Evolutionary conservation across 2,888 invertebrate genomes (phyloP).

Genomic region (Rhyacophila evoluta): DNA sequence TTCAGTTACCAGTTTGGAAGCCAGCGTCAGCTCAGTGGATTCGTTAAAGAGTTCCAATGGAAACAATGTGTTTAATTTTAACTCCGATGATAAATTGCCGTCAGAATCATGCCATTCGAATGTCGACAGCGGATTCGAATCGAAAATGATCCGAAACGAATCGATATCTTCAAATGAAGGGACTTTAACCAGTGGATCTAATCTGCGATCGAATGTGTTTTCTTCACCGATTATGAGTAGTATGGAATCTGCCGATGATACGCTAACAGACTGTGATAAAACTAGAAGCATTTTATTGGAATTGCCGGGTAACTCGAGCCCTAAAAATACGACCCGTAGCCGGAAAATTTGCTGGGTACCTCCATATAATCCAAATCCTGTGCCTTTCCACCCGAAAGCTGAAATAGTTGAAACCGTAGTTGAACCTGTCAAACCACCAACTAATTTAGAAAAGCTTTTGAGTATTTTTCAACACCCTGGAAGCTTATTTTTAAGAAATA

Average conservation of each 20-base stretch:
- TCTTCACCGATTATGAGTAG: conserved; percentile 54
- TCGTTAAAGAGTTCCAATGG: conserved; percentile 60
- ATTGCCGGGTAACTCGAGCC: conserved; percentile 63
- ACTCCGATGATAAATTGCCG: conserved; percentile 62
- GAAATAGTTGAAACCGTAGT: conserved; percentile 59
- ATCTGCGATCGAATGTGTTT: conserved; percentile 57
- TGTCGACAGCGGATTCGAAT: conserved; percentile 68
- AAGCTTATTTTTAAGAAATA: conserved; percentile 70
- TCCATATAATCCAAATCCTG: conserved; percentile 60
- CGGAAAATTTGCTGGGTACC: conserved; percentile 75
- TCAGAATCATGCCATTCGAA: conserved; percentile 59
- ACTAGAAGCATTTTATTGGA: conserved; percentile 65
- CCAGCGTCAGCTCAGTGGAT: conserved; percentile 68
- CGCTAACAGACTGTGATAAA: conserved; percentile 60
- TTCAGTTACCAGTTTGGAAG: conserved; percentile 67
- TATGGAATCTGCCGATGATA: conserved; percentile 55
- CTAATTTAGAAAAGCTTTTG: conserved; percentile 75
- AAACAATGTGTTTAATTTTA: conserved; percentile 38
- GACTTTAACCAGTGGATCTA: conserved; percentile 66
- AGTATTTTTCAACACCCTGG: conserved; percentile 76
- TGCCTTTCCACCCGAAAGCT: neutral
- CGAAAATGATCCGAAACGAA: conserved; percentile 65
- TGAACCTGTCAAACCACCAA: conserved; percentile 64
- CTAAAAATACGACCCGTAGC: conserved; percentile 60
- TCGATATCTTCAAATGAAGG: conserved; percentile 68